Evolutionary conservation across 1,140 invertebrate genomes (phyloP), one percentile per base, ranked within the genome.

Genomic region (Dermatophagoides farinae): DNA sequence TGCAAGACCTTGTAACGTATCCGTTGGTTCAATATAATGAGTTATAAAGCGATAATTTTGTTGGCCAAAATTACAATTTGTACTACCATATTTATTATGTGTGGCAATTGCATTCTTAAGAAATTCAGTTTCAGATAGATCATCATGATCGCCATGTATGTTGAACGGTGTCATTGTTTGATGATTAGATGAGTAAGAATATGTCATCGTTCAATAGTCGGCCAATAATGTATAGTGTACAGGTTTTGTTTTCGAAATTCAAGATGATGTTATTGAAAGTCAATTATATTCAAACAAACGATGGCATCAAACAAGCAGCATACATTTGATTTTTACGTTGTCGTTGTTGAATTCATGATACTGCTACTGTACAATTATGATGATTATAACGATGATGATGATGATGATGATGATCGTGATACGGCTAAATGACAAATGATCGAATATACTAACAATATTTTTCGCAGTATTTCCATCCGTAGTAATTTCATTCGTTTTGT

Each of bases 1-100:
- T 20, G 88, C 86, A 65, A 93, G 82, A 66, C 88, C 88, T 77
- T 89, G 86, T 61, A 93, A 74, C 16, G 88, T 92, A 71, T 93
- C 88, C n/a, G 78, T 79, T 69, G 82, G 78, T 25, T 77, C 72
- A 61, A 93, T 79, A 46, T 75, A 76, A 71, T 91, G 87, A 71
- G 87, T 85, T 58, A 90, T 76, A 66, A 82, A 79, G 65, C 78
- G 80, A 67, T 84, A 58, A 47, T 63, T 67, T 64, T 65, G 82
- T 67, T 78, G 77, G 65, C 77, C 76, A 46, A 70, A 72, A 73
- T 72, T 79, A 62, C 68, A 85, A 63, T 82, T 82, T 46, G 85
- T 88, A 68, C 85, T 88, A 44, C 88, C 88, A 72, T 91, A 92
- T 73, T 86, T 88, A 72, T 87, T 87, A 52, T 87, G 75, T 59